A percentile compares a stretch with the other conserved stretches of the same genome.
Conservation (phyloP, 2,113 vertebrate genomes). For the Raja brachyura region DNA sequence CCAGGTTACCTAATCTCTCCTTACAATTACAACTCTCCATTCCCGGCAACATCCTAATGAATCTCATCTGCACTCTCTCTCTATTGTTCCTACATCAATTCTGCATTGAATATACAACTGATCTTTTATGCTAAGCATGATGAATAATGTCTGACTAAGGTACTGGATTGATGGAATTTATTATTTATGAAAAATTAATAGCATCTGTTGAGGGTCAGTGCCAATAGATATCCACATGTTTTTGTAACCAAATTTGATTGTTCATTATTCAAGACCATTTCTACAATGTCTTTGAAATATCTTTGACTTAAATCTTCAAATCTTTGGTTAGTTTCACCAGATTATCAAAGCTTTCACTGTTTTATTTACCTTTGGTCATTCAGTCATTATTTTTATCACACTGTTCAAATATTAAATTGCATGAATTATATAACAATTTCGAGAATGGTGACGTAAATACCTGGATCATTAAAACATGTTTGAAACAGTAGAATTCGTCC, state of each 20-base stretch:
- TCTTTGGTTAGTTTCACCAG: neutral
- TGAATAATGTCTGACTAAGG: neutral
- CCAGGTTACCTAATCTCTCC: too few species aligned
- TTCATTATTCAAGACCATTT: neutral
- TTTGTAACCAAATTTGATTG: neutral
- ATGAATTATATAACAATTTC: neutral
- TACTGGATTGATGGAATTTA: neutral
- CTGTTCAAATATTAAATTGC: neutral
- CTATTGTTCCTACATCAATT: too few species aligned
- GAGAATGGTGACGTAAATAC: neutral
- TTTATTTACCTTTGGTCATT: neutral
- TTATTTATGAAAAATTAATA: neutral
- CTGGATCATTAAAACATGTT: neutral
- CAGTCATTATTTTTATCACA: neutral
- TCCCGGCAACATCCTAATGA: too few species aligned
- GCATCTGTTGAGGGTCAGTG: neutral
- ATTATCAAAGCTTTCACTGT: neutral
- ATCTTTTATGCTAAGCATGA: neutral
- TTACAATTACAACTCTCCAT: too few species aligned
- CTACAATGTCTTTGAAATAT: neutral
- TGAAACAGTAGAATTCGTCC: neutral
- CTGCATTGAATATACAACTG: too few species aligned
- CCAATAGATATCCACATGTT: neutral
- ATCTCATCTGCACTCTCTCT: too few species aligned
- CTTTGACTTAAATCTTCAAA: neutral